Evolutionary conservation across 1,140 invertebrate genomes (phyloP).

Genomic region (Cardiocondyla obscurior): DNA sequence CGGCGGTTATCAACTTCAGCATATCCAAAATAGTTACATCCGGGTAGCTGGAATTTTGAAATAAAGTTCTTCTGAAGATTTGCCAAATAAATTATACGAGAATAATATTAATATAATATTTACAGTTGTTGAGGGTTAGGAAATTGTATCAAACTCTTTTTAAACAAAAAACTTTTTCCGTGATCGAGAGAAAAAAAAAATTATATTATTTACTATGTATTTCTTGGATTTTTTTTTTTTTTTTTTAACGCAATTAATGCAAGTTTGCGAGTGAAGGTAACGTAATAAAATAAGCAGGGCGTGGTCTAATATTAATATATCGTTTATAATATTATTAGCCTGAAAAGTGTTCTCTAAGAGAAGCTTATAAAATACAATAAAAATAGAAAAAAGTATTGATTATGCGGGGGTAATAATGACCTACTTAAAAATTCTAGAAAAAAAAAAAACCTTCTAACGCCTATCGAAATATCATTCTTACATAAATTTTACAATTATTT

Average conservation of each 20-base stretch:
- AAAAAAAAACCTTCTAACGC: neutral
- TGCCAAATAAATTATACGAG: neutral
- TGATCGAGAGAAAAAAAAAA: neutral
- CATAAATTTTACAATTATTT: neutral
- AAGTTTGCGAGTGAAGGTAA: neutral
- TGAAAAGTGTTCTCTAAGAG: neutral
- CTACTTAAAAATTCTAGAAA: neutral
- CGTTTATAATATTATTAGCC: neutral
- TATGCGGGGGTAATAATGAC: neutral
- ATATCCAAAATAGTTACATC: neutral
- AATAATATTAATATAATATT: neutral
- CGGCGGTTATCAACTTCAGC: neutral
- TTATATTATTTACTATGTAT: neutral
- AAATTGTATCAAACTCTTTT: neutral
- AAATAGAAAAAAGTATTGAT: conserved; percentile 35
- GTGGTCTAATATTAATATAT: conserved; percentile 17
- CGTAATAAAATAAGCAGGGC: neutral
- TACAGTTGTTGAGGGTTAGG: neutral
- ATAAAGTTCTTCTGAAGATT: neutral
- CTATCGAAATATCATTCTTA: neutral
- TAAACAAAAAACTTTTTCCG: neutral
- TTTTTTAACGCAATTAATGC: neutral
- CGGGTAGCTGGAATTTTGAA: neutral
- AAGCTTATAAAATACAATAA: conserved; percentile 20
- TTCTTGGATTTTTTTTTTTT: neutral